Percentiles rank a stretch among this genome's conserved stretches.
Evolutionary conservation across 2,888 invertebrate species (phyloP).

Genomic region (Drosophila ustulata): DNA sequence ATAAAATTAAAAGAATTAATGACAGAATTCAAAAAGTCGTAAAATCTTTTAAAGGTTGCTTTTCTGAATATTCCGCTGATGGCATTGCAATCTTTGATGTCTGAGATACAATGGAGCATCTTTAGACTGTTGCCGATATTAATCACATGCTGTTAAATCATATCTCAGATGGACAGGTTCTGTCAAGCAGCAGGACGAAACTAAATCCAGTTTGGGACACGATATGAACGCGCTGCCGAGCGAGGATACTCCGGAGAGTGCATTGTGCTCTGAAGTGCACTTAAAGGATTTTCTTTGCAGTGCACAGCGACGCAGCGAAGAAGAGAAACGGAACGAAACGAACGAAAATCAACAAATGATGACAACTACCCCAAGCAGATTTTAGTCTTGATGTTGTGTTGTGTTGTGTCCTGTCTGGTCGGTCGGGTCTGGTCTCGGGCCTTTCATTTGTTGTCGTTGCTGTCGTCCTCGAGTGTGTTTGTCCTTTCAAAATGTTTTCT

Average conservation of each 20-base stretch:
- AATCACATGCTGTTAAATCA: conserved; percentile 51
- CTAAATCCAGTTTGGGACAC: conserved; percentile 43
- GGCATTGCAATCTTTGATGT: conserved; percentile 37
- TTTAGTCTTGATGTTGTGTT: conserved; percentile 40
- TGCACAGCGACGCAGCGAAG: conserved; percentile 51
- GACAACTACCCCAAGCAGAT: conserved; percentile 69
- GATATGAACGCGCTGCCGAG: conserved; percentile 11
- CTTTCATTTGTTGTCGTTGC: conserved; percentile 12
- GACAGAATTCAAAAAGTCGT: too few species aligned
- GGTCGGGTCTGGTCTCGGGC: conserved; percentile 14
- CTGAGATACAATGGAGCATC: conserved; percentile 15
- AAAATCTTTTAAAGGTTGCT: conserved; percentile 9
- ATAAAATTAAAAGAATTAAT: too few species aligned
- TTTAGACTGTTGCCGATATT: conserved; percentile 45
- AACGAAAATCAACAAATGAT: conserved; percentile 76
- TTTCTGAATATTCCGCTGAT: conserved; percentile 10
- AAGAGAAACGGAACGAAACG: conserved; percentile 39
- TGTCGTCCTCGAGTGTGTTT: conserved; percentile 62
- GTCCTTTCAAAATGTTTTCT: conserved; percentile 81
- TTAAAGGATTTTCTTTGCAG: conserved; percentile 68
- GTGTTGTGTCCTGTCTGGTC: conserved; percentile 31
- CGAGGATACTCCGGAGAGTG: conserved; percentile 59
- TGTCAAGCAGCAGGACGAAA: conserved; percentile 29
- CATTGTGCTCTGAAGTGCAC: conserved; percentile 80
- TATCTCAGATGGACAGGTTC: conserved; percentile 45